Conservation (phyloP, 2,888 invertebrate genomes). For the Lithosia quadra region DNA sequence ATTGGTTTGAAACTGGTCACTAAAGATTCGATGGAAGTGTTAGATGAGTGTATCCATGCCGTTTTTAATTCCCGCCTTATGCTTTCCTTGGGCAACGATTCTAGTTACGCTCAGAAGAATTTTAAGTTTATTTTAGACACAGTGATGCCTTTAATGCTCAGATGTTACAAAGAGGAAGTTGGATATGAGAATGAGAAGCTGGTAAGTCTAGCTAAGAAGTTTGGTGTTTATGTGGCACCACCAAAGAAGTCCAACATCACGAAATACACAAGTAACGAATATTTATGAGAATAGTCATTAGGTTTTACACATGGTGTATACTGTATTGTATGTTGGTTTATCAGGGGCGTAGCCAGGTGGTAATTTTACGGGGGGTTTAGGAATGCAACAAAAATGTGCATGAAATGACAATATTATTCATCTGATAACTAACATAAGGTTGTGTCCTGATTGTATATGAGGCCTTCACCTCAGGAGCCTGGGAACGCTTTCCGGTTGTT, state of each 20-base stretch:
- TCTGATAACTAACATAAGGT: not conserved
- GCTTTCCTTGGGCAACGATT: conserved; percentile 79
- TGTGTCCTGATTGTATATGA: no score
- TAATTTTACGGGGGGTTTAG: not conserved
- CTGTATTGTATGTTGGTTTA: conserved; percentile 51
- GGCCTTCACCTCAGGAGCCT: no score
- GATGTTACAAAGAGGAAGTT: conserved; percentile 87
- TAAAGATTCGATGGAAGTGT: conserved; percentile 90
- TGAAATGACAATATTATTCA: not conserved
- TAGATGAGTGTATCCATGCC: conserved; percentile 91
- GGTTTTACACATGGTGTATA: conserved; percentile 42
- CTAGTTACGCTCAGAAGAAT: conserved; percentile 87
- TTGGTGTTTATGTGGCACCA: conserved; percentile 82
- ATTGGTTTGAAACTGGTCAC: conserved; percentile 92
- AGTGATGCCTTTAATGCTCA: conserved; percentile 88
- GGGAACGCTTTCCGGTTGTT: no score
- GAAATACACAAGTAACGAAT: conserved; percentile 90
- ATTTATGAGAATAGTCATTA: conserved; percentile 84
- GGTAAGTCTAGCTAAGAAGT: conserved; percentile 83
- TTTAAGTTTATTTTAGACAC: conserved; percentile 90
- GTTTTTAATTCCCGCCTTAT: conserved; percentile 92
- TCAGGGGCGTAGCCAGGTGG: not conserved
- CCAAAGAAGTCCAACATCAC: conserved; percentile 88
- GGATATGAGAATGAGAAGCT: conserved; percentile 87
- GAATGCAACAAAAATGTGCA: not conserved